Evolutionary conservation across 2,113 vertebrate species (phyloP), one percentile per base, ranked within the genome.

Genomic region (Procapra przewalskii): DNA sequence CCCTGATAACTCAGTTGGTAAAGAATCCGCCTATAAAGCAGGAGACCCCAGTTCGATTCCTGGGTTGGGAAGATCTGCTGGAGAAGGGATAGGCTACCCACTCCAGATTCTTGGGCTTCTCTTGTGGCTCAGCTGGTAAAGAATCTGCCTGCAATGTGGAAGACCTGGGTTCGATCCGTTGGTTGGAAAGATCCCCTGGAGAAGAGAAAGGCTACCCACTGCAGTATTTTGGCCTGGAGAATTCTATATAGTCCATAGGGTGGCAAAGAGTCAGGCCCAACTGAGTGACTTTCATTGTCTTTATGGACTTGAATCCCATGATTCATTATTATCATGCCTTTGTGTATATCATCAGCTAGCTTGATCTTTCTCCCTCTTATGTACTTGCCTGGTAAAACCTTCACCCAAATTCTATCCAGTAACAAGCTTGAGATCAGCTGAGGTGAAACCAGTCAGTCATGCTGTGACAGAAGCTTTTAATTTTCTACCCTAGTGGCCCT

Each of bases 121-220:
- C n/a, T 71, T 40, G n/a, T 71, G 67, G 67, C 67, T 71, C 67
- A 40, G 67, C n/a, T 71, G 67, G n/a, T 40, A 40, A 40, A 71
- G n/a, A 71, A 71, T 23, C 67, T 0, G 10, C 67, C n/a, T 23
- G 67, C n/a, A 40, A 3, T 71, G n/a, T 3, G 67, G n/a, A n/a
- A 40, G 67, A 71, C n/a, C n/a, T 40, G 67, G 19, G n/a, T 71
- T 71, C 0, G 0, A 40, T 71, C 67, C 4, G 1, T 23, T 10
- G 21, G 10, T 71, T 71, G n/a, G n/a, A 11, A 71, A 71, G n/a
- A 36, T 40, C n/a, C 21, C 19, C 67, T 40, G n/a, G n/a, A 71
- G 67, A 71, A 71, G n/a, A n/a, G n/a, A 40, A 40, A 40, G 67
- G 19, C 67, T 23, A 40, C 19, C 67, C n/a, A 71, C n/a, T 40